Evolutionary conservation across 1,140 invertebrate species (phyloP), one percentile per base, ranked within the genome.

Genomic region (Lordiphosa clarofinis): DNA sequence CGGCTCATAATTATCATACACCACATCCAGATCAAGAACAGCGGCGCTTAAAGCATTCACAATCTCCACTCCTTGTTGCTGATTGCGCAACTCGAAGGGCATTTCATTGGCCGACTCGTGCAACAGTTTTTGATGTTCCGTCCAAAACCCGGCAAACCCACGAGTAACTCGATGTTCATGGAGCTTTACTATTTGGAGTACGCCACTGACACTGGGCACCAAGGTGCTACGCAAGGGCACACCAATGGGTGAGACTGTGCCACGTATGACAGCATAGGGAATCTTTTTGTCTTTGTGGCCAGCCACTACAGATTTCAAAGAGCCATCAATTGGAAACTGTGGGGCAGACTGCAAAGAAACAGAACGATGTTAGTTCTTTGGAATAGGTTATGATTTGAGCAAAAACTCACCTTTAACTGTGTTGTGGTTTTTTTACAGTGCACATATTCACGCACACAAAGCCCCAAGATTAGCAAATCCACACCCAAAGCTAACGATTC

Each of bases 101-200:
- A 94, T 93, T 39, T 92, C 90, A 79, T 95, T 94, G 74, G 91
- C 93, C 2, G 94, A 91, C 70, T 94, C 93, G 82, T 95, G 93
- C 40, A 96, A 92, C 10, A 92, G 92, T 56, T 93, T 91, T 54
- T 94, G 92, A 71, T 95, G 92, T 59, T 95, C 93, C 9, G 93
- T 92, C 95, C 95, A 96, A 86, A 95, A 95, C 6, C 95, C 95
- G 38, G 93, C 92, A 10, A 93, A 92, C 36, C 92, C 93, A 86
- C 94, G 91, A 21, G 94, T 92, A 46, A 95, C 91, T 2, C 94
- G 91, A 91, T 95, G 94, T 89, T 96, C 94, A 87, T 94, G 76
- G 4, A 89, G 47, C 68, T 89, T 89, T 0, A 89, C 86, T 9
- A 89, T 91, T 72, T 95, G 94, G 42, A 95, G 89, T 1, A 95